Percentiles rank a stretch among this genome's conserved stretches.
phyloP scores from a whole-genome alignment of 1,140 invertebrate genomes.

The Pseudomyrmex pallidus region DNA sequence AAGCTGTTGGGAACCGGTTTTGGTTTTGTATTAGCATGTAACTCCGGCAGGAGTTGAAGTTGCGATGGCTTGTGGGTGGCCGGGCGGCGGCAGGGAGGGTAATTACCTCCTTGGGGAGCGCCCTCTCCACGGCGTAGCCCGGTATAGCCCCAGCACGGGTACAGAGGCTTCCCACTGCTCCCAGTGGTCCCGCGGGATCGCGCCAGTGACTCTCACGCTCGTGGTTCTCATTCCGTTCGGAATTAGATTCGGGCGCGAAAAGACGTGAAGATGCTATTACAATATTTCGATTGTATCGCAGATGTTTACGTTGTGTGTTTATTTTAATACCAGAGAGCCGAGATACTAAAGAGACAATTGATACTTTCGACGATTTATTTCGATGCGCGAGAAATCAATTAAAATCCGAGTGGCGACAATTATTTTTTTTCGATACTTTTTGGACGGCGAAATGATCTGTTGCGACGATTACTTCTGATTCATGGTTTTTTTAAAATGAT shows the following conservation, averaged over 20 bases:
- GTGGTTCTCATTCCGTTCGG: slow-evolving; percentile 79
- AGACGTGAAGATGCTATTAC: slow-evolving; percentile 8
- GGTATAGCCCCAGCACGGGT: slow-evolving; percentile 78
- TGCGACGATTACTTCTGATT: neutral
- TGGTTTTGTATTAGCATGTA: slow-evolving; percentile 84
- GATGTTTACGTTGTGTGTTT: neutral
- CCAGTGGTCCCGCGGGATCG: slow-evolving; percentile 79
- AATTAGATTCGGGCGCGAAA: slow-evolving; percentile 72
- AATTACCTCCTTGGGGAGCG: slow-evolving; percentile 83
- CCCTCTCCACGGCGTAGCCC: slow-evolving; percentile 72
- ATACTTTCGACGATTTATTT: neutral
- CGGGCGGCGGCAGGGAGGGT: slow-evolving; percentile 77
- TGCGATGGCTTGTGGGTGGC: slow-evolving; percentile 81
- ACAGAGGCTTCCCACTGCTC: slow-evolving; percentile 81
- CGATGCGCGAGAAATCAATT: neutral
- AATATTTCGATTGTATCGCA: neutral
- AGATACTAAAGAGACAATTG: neutral
- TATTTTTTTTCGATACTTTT: neutral
- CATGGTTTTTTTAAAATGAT: neutral
- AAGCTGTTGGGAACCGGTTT: slow-evolving; percentile 80
- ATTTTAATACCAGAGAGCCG: neutral
- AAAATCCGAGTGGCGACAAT: too few species aligned
- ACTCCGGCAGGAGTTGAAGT: slow-evolving; percentile 83
- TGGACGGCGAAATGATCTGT: neutral
- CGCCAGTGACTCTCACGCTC: slow-evolving; percentile 78